Evolutionary conservation across 1,140 invertebrate species (phyloP).

Genomic region (Calosoma granatense): DNA sequence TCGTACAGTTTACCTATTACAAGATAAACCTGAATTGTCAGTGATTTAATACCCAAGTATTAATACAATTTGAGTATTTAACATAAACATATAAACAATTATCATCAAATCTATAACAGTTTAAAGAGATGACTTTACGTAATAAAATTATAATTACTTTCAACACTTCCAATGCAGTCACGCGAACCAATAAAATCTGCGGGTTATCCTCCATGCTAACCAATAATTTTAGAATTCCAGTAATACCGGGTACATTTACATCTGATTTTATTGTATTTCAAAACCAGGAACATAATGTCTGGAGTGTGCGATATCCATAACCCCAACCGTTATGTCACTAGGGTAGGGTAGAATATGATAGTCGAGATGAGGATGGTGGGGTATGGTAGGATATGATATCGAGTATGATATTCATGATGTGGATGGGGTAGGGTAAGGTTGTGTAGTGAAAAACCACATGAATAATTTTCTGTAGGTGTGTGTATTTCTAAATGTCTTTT

Average conservation of each 20-base stretch:
- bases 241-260: slow-evolving; percentile 46
- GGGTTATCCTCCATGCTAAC: slow-evolving; percentile 47
- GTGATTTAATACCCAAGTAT: slow-evolving; percentile 3
- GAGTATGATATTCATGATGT: too few relatives aligned
- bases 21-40: slow-evolving; percentile 43
- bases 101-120: neutral
- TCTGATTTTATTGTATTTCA: slow-evolving; percentile 32
- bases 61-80: too few relatives aligned
- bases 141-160: slow-evolving; percentile 34
- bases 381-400: too few relatives aligned
- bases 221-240: slow-evolving; percentile 52
- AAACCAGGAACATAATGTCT: slow-evolving; percentile 64
- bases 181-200: slow-evolving; percentile 42
- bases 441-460: too few relatives aligned
- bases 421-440: too few relatives aligned
- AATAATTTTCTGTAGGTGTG: too few relatives aligned
- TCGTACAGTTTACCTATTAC: slow-evolving; percentile 50
- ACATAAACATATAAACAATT: too few relatives aligned
- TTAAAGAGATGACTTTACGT: neutral
- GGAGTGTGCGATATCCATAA: slow-evolving; percentile 65
- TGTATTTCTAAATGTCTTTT: too few relatives aligned
- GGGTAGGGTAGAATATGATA: too few relatives aligned
- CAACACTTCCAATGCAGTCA: slow-evolving; percentile 59
- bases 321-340: too few relatives aligned
- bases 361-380: too few relatives aligned